These are phyloP conservation scores for Chloropsis hardwickii DNA, from an alignment of 2,113 vertebrate genomes.

Conservation along the genomic window DNA sequence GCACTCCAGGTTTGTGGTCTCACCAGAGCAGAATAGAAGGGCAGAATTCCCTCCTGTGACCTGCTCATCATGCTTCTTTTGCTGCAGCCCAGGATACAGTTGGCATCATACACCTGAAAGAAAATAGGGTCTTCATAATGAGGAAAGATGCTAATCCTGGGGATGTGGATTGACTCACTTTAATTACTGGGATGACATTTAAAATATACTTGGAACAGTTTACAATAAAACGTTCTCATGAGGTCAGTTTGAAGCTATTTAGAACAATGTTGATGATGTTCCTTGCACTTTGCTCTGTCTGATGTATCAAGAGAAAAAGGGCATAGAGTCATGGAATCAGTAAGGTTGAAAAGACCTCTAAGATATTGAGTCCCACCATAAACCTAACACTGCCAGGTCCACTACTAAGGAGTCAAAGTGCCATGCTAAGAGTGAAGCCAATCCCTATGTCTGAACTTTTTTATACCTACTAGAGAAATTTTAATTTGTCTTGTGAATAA, in stretches of 20 bases:
- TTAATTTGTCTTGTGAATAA: not conserved
- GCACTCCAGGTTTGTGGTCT: not conserved
- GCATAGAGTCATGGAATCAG: not conserved
- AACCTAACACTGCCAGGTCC: not conserved
- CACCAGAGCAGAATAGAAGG: not conserved
- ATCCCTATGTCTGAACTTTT: not conserved
- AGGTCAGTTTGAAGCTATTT: not conserved
- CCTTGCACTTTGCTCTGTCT: not conserved
- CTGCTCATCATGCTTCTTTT: not conserved
- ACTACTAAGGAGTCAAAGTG: not conserved
- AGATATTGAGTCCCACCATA: not conserved
- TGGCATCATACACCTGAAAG: not conserved
- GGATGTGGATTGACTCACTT: not conserved
- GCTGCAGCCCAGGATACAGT: not conserved
- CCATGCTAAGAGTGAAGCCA: not conserved
- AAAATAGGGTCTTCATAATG: not conserved
- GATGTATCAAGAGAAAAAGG: not conserved
- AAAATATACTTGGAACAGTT: not conserved
- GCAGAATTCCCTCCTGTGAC: not conserved
- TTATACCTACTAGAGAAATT: not conserved
- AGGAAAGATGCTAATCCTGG: not conserved
- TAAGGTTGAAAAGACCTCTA: not conserved
- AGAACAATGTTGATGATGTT: not conserved
- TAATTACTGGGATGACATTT: not conserved
- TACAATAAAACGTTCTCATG: not conserved